A percentile compares a stretch with the other conserved stretches of the same genome.
Evolutionary conservation across 2,113 vertebrate genomes (phyloP).

Genomic region (Myrmecobius fasciatus): DNA sequence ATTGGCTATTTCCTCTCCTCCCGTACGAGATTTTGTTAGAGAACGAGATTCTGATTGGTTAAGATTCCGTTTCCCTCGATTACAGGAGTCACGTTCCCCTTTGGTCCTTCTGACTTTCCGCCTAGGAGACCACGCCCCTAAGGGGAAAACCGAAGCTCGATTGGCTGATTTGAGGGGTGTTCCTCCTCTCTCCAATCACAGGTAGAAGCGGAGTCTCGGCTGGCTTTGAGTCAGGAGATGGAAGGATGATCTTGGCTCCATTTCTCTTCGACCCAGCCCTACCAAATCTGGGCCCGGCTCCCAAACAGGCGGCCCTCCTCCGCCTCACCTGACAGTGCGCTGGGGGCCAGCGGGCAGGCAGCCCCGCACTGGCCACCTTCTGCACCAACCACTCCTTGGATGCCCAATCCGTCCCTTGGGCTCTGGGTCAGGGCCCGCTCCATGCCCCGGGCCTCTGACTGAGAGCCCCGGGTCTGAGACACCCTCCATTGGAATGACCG

Average conservation of each 20-base stretch:
- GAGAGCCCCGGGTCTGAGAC: too few relatives aligned
- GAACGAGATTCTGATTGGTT: not conserved
- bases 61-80: not conserved
- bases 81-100: not conserved
- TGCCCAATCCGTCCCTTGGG: too few relatives aligned
- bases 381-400: too few relatives aligned
- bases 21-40: not conserved
- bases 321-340: too few relatives aligned
- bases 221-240: not conserved
- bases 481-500: too few relatives aligned
- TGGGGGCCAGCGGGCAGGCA: too few relatives aligned
- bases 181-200: not conserved
- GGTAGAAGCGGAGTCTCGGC: not conserved
- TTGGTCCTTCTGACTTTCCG: not conserved
- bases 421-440: too few relatives aligned
- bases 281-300: too few relatives aligned
- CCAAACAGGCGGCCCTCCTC: too few relatives aligned
- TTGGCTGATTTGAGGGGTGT: not conserved
- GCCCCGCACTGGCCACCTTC: too few relatives aligned
- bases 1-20: not conserved
- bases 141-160: not conserved
- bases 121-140: not conserved
- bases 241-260: accelerated
- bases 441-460: too few relatives aligned
- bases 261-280: too few relatives aligned